phyloP scores from a whole-genome alignment of 2,888 invertebrate species.

The Xylocampa areola region DNA sequence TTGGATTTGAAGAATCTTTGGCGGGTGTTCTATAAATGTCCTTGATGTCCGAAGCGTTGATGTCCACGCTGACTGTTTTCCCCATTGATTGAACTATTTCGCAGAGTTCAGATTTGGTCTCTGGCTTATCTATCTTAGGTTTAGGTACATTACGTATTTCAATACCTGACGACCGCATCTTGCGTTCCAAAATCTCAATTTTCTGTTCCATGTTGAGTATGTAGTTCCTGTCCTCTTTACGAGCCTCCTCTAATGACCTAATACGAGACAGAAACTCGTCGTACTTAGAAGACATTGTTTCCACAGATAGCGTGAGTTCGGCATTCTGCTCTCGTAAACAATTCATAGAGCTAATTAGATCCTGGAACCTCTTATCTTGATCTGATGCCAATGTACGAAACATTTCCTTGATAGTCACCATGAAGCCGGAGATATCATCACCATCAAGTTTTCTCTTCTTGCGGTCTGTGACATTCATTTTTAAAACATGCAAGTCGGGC shows the following conservation, averaged over 20 bases:
- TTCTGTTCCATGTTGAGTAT: neutral
- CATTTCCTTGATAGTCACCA: neutral
- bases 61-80: neutral
- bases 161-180: neutral
- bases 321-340: neutral
- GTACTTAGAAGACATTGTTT: neutral
- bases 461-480: neutral
- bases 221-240: neutral
- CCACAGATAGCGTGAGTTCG: neutral
- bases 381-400: neutral
- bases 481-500: neutral
- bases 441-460: too few species aligned
- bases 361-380: neutral
- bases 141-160: neutral
- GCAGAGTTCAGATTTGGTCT: neutral
- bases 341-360: neutral
- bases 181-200: neutral
- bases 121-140: neutral
- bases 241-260: neutral
- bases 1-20: neutral
- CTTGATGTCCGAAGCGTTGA: neutral
- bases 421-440: neutral
- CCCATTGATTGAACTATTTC: neutral
- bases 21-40: neutral
- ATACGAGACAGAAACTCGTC: neutral